phyloP scores from a whole-genome alignment of 2,113 vertebrate genomes.

The Alligator sinensis region DNA sequence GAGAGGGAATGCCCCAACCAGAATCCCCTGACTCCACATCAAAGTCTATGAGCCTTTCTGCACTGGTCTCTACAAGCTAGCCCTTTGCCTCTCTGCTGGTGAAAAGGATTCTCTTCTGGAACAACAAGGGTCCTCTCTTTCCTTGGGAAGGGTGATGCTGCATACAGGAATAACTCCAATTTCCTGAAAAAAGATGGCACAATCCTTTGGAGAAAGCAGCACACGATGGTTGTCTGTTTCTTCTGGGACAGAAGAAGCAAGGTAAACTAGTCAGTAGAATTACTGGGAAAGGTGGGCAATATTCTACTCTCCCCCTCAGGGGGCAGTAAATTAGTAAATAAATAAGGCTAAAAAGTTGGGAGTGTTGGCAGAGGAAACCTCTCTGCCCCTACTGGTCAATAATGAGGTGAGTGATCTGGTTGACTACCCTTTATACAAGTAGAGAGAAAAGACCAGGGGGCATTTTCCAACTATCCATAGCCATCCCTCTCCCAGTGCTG shows the following conservation, averaged over 20 bases:
- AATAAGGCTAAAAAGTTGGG: background rate
- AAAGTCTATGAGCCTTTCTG: background rate
- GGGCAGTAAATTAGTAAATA: too few species aligned
- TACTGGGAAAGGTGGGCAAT: too few species aligned
- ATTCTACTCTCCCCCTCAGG: too few species aligned
- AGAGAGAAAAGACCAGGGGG: background rate
- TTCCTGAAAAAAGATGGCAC: background rate
- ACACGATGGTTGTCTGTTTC: background rate
- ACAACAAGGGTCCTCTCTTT: background rate
- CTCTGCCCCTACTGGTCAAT: fast-evolving
- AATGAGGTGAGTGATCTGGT: background rate
- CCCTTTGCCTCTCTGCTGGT: background rate
- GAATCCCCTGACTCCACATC: background rate
- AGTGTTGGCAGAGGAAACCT: background rate
- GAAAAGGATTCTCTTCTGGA: background rate
- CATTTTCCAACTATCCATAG: background rate
- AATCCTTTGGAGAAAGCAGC: background rate
- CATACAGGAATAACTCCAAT: background rate
- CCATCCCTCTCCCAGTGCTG: background rate
- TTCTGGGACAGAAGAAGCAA: too few species aligned
- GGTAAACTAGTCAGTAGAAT: too few species aligned
- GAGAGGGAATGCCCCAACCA: background rate
- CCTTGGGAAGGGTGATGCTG: background rate
- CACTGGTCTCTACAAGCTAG: background rate
- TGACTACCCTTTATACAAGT: background rate